Evolutionary conservation across 2,888 invertebrate species (phyloP), one percentile per base, ranked within the genome.

Genomic region (Tanypteryx hageni): DNA sequence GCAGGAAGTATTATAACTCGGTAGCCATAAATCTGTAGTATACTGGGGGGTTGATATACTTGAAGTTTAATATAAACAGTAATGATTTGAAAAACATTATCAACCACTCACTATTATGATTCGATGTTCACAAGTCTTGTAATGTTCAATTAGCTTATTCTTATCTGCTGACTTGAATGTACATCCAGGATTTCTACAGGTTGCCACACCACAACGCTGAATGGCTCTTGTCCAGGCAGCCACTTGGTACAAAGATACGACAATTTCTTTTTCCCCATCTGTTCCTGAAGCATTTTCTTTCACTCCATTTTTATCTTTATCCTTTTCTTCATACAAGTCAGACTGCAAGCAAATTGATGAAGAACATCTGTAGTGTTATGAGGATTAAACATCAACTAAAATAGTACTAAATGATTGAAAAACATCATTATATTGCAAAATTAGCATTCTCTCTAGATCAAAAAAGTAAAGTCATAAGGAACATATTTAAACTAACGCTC

Each of bases 161-260:
- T 94, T 92, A 11, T 94, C 93, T 11, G 93, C 83, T 68, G 93
- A 93, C 0, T 92, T 92, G 92, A 94, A 95, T 22, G 93, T 85
- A 92, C 95, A 95, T 61, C 94, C 94, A 3, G 93, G 76, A 92
- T 95, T 94, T 57, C 93, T 94, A 93, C 95, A 95, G 82, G 61
- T 83, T 4, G 94, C 93, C 59, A 92, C 92, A 27, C 94, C 93
- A 5, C 93, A 64, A 1, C 89, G 89, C 13, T 89, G 93, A 5
- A 89, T 86, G 10, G 92, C 93, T 18, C 95, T 93, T 92, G 94
- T 93, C 92, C 93, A 58, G 68, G 61, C 92, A 58, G 81, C 93
- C 58, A 68, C 5, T n/a, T 58, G 86, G 22, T 85, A 61, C 44
- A 18, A 44, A 27, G 59, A 68, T 76, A 76, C 31, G 31, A 18